phyloP scores from a whole-genome alignment of 2,113 vertebrate species.

The Hippocampus zosterae region DNA sequence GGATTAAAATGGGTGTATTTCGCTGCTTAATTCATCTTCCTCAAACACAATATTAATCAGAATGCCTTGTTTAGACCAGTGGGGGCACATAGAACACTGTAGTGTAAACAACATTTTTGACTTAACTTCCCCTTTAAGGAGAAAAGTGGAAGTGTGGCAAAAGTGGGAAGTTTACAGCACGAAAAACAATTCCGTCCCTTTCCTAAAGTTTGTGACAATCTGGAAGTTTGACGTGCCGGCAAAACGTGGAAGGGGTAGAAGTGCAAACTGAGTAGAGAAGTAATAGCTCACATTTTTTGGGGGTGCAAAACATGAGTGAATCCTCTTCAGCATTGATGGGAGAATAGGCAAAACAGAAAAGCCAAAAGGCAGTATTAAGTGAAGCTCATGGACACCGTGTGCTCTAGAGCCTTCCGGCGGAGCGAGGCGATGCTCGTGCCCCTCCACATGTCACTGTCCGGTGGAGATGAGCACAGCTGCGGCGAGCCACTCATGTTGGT shows the following conservation, averaged over 20 bases:
- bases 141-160: background rate
- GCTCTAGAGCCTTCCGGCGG: constrained; percentile 96
- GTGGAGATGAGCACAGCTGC: constrained; percentile 93
- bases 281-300: background rate
- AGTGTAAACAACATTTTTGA: too few relatives aligned
- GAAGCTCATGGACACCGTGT: constrained; percentile 99
- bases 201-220: background rate
- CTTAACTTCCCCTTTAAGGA: too few relatives aligned
- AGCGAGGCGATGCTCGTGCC: constrained; percentile 97
- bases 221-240: too few relatives aligned
- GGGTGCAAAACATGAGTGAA: constrained; percentile 1
- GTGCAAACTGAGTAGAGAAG: background rate
- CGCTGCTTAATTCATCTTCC: too few relatives aligned
- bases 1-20: too few relatives aligned
- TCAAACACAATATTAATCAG: too few relatives aligned
- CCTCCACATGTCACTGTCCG: constrained; percentile 97
- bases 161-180: background rate
- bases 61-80: too few relatives aligned
- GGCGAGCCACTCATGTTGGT: constrained; percentile 89
- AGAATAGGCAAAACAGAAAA: too few relatives aligned
- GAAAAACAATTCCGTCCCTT: background rate
- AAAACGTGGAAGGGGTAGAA: background rate
- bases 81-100: too few relatives aligned
- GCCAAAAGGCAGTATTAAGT: constrained; percentile 68
- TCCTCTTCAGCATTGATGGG: background rate